Base-by-base conservation (phyloP, 2,797 vertebrate species). In the Pantherophis alleghaniensis region DNA sequence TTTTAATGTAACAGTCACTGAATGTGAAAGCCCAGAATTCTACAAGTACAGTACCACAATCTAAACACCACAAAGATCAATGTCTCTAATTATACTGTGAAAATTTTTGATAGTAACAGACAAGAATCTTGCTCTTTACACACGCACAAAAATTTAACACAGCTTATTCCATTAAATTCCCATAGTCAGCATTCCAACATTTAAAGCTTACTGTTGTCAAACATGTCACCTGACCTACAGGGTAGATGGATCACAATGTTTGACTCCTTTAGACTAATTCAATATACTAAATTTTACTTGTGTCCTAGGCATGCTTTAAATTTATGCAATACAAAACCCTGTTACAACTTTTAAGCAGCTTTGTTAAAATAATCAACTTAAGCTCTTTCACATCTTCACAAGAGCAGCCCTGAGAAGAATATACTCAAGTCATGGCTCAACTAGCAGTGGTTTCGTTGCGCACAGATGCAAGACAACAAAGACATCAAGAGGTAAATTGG, bases 401-500 rank as follows among this genome's bases (percentile, higher is more conserved):
- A 96, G 96, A 97, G 92, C 96, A 97, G 97, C 97, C 97, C 98
- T 98, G 98, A 98, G 98, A 98, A 98, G 96, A 96, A 95, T 95
- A 95, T 92, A 94, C 96, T 96, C 95, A 95, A 96, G 96, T 96
- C 95, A 97, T 94, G 97, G 96, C 96, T 97, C 96, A 97, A 97
- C 97, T 96, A 98, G 97, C 96, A 96, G 97, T 94, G 97, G 96
- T 96, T 95, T 95, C 97, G 96, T 97, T 97, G 96, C 97, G 96
- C 86, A 91, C 57, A 86, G 69, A 93, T 90, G 74, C 89, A 88
- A 90, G 51, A 87, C 90, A 97, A 97, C 94, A 83, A 83, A 83
- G 37, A 94, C 95, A 97, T 94, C 94, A 94, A 96, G 97, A 97
- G 95, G 95, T 96, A 96, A 97, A 92, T 86, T 95, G 96, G 97